A percentile compares a stretch with the other conserved stretches of the same genome.
These are phyloP conservation scores for Lycaon pictus DNA, from an alignment of 2,113 vertebrate genomes.

Conservation along the genomic window DNA sequence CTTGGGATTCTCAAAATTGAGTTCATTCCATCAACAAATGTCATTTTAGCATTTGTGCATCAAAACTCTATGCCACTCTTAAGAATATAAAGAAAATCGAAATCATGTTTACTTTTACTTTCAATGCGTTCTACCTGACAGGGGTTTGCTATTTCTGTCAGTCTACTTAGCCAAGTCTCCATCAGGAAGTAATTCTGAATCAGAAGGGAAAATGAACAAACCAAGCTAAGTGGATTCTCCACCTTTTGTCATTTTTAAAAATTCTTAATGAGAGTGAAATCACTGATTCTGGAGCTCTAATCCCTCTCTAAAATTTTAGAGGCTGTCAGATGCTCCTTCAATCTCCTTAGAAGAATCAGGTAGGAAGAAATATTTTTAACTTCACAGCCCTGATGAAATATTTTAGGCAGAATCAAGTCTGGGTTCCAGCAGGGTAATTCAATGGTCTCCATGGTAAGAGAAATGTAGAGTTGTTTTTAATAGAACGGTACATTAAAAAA, in stretches of 20 bases:
- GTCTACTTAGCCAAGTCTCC: background rate
- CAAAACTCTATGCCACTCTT: background rate
- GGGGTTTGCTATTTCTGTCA: background rate
- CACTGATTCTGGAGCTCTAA: background rate
- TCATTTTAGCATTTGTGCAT: background rate
- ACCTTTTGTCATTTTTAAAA: conserved; percentile 13
- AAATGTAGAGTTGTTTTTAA: conserved; percentile 49
- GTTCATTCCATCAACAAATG: conserved; percentile 17
- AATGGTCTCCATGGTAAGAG: conserved; percentile 43
- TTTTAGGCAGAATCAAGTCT: conserved; percentile 48
- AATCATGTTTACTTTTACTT: background rate
- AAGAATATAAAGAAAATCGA: conserved; percentile 7
- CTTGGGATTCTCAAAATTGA: background rate
- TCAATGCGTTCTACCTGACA: background rate
- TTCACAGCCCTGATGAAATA: conserved; percentile 6
- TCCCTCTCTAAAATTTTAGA: background rate
- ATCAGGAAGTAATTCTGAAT: conserved; percentile 15
- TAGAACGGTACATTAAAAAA: conserved; percentile 27
- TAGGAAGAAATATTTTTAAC: conserved; percentile 59
- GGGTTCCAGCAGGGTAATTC: conserved; percentile 28
- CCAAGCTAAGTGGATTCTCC: background rate
- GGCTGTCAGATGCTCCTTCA: background rate
- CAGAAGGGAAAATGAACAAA: background rate
- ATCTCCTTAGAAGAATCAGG: background rate
- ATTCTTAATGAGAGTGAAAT: conserved; percentile 53